Conservation (phyloP, 2,113 vertebrate species). For the Takifugu bimaculatus region DNA sequence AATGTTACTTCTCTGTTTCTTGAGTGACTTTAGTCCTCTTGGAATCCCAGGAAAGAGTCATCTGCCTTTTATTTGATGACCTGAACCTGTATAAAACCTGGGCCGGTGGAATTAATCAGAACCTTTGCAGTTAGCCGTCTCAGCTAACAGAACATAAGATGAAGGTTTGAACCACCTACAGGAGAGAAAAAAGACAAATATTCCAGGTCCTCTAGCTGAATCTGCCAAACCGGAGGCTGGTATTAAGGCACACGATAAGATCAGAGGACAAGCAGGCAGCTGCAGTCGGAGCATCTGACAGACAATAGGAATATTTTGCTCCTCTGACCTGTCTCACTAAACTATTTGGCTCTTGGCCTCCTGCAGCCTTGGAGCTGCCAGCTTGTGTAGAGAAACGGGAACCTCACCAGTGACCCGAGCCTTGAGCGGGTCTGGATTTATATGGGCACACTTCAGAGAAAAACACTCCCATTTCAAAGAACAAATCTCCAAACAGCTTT, state of each 20-base stretch:
- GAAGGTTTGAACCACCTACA: not conserved
- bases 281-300: not conserved
- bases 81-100: too few relatives aligned
- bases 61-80: too few relatives aligned
- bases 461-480: slow-evolving; percentile 12
- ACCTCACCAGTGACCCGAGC: slow-evolving; percentile 36
- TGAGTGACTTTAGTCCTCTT: too few relatives aligned
- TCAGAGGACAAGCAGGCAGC: slow-evolving; percentile 5
- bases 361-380: slow-evolving; percentile 22
- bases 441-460: slow-evolving; percentile 20
- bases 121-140: too few relatives aligned
- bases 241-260: slow-evolving; percentile 44
- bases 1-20: too few relatives aligned
- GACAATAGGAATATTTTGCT: slow-evolving; percentile 32
- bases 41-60: too few relatives aligned
- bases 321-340: slow-evolving; percentile 18
- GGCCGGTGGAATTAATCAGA: too few relatives aligned
- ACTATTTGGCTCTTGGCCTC: slow-evolving; percentile 39
- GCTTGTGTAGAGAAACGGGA: slow-evolving; percentile 26
- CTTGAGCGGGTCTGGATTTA: slow-evolving; percentile 22
- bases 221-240: slow-evolving; percentile 17
- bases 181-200: slow-evolving; percentile 22
- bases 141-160: too few relatives aligned
- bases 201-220: slow-evolving; percentile 26
- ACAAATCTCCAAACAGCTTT: slow-evolving; percentile 2